These are phyloP conservation scores for Rhynchotus rufescens DNA, from an alignment of 2,797 vertebrate species.

Conservation along the genomic window DNA sequence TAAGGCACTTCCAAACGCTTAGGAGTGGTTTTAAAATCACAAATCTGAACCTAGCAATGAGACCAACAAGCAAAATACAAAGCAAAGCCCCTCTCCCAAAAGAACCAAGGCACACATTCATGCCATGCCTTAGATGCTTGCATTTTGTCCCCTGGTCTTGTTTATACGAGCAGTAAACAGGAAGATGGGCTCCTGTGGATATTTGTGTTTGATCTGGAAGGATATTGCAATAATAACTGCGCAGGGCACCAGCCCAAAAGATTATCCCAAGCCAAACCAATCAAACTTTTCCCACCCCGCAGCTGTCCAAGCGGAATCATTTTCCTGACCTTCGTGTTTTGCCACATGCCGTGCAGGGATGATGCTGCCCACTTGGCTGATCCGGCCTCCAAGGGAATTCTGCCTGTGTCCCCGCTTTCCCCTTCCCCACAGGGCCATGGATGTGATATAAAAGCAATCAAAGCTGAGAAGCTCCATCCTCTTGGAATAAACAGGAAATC, in stretches of 20 bases:
- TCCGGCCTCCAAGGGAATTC: background rate
- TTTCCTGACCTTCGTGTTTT: background rate
- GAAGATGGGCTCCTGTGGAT: background rate
- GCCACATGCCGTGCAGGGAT: rapidly evolving
- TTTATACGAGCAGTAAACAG: background rate
- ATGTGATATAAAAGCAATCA: background rate
- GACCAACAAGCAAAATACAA: background rate
- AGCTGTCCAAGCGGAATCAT: background rate
- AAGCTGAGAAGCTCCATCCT: background rate
- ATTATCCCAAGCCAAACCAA: background rate
- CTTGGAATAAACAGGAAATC: background rate
- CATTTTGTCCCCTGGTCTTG: background rate
- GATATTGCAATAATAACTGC: background rate
- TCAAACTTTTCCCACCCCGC: background rate
- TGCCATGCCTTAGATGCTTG: background rate
- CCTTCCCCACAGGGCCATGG: background rate
- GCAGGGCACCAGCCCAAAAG: background rate
- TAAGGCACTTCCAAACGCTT: background rate
- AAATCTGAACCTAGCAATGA: background rate
- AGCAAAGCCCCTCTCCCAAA: background rate
- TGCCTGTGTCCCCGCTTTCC: rapidly evolving
- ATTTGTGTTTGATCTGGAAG: constrained; percentile 17
- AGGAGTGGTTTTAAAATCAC: background rate
- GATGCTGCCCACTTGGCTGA: background rate
- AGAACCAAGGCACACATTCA: background rate